phyloP scores from a whole-genome alignment of 2,888 invertebrate genomes.

The Tricholauxania praeusta region DNA sequence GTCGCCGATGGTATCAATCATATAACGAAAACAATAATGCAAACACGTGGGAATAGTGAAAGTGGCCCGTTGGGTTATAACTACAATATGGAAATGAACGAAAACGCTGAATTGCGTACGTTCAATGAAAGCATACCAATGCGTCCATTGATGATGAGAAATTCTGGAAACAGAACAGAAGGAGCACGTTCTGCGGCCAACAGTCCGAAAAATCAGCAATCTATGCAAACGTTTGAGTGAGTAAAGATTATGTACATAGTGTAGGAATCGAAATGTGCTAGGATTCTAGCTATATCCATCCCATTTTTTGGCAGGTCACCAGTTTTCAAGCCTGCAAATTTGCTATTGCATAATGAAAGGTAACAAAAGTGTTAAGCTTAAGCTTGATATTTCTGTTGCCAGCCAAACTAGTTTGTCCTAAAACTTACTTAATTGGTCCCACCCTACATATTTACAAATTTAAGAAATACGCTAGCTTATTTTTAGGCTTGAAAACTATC shows the following conservation, averaged over 20 bases:
- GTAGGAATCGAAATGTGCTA: too few relatives aligned
- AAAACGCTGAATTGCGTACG: constrained; percentile 58
- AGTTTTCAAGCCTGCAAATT: too few relatives aligned
- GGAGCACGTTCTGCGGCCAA: constrained; percentile 43
- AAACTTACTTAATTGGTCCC: too few relatives aligned
- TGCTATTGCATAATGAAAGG: too few relatives aligned
- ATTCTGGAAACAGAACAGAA: constrained; percentile 49
- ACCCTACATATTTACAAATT: too few relatives aligned
- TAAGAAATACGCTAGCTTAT: too few relatives aligned
- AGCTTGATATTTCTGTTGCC: too few relatives aligned
- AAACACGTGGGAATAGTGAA: constrained; percentile 50
- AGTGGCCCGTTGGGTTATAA: constrained; percentile 50
- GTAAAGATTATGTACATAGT: constrained; percentile 45
- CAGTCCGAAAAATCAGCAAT: constrained; percentile 22
- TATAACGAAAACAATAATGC: constrained; percentile 65
- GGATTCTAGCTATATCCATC: too few relatives aligned
- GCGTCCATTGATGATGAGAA: constrained; percentile 63
- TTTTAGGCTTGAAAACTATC: too few relatives aligned
- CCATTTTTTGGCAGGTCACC: too few relatives aligned
- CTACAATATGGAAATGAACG: constrained; percentile 45
- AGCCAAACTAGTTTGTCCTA: too few relatives aligned
- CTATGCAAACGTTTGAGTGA: constrained; percentile 60
- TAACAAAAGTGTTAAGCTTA: too few relatives aligned
- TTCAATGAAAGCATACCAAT: constrained; percentile 81
- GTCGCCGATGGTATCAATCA: constrained; percentile 67